phyloP scores from a whole-genome alignment of 2,113 vertebrate genomes.

The Myotis brandtii region DNA sequence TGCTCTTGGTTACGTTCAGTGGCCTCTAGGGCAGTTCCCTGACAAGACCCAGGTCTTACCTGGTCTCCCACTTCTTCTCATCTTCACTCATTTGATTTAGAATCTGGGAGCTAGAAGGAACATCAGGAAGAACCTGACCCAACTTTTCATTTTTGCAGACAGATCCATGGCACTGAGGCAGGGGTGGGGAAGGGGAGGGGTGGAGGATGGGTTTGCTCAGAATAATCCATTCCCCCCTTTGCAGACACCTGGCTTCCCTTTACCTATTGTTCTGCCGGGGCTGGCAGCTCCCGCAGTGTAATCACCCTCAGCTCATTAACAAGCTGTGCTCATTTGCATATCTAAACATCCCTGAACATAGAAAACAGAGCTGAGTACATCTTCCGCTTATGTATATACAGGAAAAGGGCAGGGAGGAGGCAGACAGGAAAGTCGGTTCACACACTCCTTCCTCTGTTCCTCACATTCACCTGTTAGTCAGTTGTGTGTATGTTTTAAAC shows the following conservation, averaged over 20 bases:
- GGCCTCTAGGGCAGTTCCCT: not conserved
- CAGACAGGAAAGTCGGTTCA: constrained; percentile 35
- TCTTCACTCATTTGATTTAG: not conserved
- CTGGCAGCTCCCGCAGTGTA: constrained; percentile 69
- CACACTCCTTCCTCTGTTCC: not conserved
- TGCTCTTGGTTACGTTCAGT: too few species aligned
- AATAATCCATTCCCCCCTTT: not conserved
- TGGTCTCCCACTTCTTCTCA: not conserved
- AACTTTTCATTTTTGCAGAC: not conserved
- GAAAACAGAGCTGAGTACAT: constrained; percentile 49
- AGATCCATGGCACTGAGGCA: not conserved
- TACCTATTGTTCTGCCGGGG: constrained; percentile 69
- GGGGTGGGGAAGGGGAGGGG: not conserved
- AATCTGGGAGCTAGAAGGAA: not conserved
- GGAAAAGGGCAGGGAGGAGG: constrained; percentile 37
- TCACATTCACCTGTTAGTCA: constrained; percentile 50
- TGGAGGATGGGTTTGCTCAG: not conserved
- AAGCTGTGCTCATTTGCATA: constrained; percentile 78
- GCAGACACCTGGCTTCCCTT: constrained; percentile 66
- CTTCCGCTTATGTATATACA: not conserved
- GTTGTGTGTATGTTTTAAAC: not conserved
- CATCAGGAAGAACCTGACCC: not conserved
- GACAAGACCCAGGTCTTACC: not conserved
- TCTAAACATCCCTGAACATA: constrained; percentile 67
- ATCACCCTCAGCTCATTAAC: constrained; percentile 75